phyloP scores from a whole-genome alignment of 2,888 invertebrate species.

The Notodonta dromedarius region DNA sequence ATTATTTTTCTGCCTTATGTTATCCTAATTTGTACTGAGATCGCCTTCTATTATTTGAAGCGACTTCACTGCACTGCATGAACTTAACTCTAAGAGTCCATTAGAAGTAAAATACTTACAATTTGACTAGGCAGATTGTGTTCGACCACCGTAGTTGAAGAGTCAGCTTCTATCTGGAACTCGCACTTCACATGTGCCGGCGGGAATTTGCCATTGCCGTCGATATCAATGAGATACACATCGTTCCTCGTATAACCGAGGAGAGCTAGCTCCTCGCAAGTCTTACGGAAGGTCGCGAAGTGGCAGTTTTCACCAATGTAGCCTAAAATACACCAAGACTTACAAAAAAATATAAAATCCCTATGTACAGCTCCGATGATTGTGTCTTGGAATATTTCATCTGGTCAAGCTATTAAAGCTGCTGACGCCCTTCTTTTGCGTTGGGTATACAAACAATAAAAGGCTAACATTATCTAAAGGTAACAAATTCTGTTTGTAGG shows the following conservation, averaged over 20 bases:
- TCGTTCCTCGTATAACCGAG: slow-evolving; percentile 95
- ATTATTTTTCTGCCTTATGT: too few relatives aligned
- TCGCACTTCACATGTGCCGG: slow-evolving; percentile 97
- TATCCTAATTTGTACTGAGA: too few relatives aligned
- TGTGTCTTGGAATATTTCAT: too few relatives aligned
- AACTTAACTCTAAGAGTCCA: too few relatives aligned
- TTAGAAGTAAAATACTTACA: slow-evolving; percentile 60
- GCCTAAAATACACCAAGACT: slow-evolving; percentile 61
- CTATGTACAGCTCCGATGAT: too few relatives aligned
- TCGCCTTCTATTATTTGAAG: too few relatives aligned
- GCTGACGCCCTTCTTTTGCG: too few relatives aligned
- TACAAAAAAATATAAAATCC: not conserved
- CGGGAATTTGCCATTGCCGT: slow-evolving; percentile 96
- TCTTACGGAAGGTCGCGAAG: slow-evolving; percentile 95
- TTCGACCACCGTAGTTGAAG: slow-evolving; percentile 94
- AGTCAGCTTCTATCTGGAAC: slow-evolving; percentile 94
- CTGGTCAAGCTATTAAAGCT: too few relatives aligned
- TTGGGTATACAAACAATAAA: too few relatives aligned
- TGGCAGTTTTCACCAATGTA: slow-evolving; percentile 98
- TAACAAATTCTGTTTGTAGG: too few relatives aligned
- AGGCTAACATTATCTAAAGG: too few relatives aligned
- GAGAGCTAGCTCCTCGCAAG: slow-evolving; percentile 95
- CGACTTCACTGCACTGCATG: too few relatives aligned
- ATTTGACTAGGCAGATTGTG: slow-evolving; percentile 96
- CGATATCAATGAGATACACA: slow-evolving; percentile 96